These are phyloP conservation scores for Trichoplusia ni DNA, from an alignment of 1,140 invertebrate genomes.

Conservation along the genomic window DNA sequence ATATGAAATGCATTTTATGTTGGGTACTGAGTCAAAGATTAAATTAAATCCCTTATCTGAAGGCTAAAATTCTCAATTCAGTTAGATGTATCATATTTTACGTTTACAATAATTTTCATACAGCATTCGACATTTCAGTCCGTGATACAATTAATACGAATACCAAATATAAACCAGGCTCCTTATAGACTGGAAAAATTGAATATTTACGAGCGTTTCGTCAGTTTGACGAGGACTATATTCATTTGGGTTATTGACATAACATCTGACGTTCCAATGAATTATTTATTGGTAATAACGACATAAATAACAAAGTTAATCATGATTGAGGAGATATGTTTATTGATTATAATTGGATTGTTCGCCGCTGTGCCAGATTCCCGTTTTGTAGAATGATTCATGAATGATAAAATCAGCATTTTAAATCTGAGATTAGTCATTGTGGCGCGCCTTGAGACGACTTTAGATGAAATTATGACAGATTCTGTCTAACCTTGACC, in stretches of 20 bases:
- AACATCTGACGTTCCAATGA: not conserved
- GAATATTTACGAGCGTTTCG: conserved; percentile 15
- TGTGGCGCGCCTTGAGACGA: not conserved
- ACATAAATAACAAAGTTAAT: not conserved
- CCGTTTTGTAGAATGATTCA: not conserved
- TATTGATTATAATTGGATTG: not conserved
- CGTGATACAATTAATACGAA: too few species aligned
- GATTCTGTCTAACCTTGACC: not conserved
- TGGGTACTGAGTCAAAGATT: too few species aligned
- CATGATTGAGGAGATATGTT: not conserved
- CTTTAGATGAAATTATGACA: not conserved
- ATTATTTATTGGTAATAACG: conserved; percentile 5
- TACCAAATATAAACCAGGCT: not conserved
- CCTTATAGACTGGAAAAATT: conserved; percentile 5
- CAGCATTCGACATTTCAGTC: too few species aligned
- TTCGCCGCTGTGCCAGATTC: not conserved
- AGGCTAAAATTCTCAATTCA: too few species aligned
- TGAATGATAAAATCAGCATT: too few species aligned
- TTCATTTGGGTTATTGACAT: conserved; percentile 12
- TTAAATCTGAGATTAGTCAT: too few species aligned
- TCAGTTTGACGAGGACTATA: conserved; percentile 13
- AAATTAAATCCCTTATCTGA: too few species aligned
- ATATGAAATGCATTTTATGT: too few species aligned
- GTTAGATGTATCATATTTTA: too few species aligned
- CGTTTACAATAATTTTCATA: too few species aligned